A percentile compares a stretch with the other conserved stretches of the same genome.
These are phyloP conservation scores for Petromus typicus DNA, from an alignment of 2,113 vertebrate species.

Conservation along the genomic window DNA sequence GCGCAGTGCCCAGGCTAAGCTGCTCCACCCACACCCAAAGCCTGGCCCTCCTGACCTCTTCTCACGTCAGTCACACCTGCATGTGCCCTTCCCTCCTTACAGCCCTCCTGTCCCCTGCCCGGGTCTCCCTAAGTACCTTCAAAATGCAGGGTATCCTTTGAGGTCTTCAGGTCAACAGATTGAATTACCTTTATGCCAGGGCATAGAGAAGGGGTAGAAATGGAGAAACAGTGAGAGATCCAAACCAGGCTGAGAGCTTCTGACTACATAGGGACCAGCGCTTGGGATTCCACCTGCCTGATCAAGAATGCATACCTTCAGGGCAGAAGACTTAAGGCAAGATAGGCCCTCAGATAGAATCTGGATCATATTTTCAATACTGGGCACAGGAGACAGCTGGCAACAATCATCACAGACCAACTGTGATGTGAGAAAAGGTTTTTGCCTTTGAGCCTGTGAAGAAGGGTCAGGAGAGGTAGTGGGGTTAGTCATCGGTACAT, in stretches of 20 bases:
- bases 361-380: constrained; percentile 81
- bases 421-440: constrained; percentile 82
- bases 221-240: not conserved
- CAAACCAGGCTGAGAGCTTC: not conserved
- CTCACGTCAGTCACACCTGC: not conserved
- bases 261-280: not conserved
- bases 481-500: not conserved
- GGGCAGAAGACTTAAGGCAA: constrained; percentile 70
- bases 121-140: constrained; percentile 70
- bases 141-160: not conserved
- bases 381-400: constrained; percentile 84
- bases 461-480: not conserved
- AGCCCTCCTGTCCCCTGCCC: not conserved
- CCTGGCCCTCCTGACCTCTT: not conserved
- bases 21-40: not conserved
- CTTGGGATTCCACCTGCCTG: not conserved
- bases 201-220: constrained; percentile 44
- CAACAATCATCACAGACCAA: constrained; percentile 81
- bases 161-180: constrained; percentile 56
- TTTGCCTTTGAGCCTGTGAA: constrained; percentile 59
- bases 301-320: constrained; percentile 87
- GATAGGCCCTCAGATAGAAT: constrained; percentile 79
- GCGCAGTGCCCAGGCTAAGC: not conserved
- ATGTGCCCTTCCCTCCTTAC: not conserved
- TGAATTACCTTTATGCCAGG: constrained; percentile 60